phyloP scores from a whole-genome alignment of 2,888 invertebrate species.

The Troides oblongomaculatus region DNA sequence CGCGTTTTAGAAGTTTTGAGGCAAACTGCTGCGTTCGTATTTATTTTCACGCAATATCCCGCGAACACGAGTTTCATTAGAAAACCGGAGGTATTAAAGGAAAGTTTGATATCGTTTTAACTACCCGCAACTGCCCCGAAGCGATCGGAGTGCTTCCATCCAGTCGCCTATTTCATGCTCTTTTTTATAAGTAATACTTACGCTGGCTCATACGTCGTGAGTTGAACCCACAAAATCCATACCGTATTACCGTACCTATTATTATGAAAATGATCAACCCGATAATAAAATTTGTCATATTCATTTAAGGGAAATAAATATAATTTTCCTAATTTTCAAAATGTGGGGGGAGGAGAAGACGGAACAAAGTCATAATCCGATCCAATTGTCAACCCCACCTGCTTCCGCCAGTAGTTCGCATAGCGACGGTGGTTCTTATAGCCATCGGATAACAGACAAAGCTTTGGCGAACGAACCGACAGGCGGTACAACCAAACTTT shows the following conservation, averaged over 20 bases:
- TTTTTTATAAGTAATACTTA: slow-evolving; percentile 43
- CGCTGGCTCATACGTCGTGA: slow-evolving; percentile 29
- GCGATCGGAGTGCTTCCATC: slow-evolving; percentile 37
- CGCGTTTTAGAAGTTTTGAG: slow-evolving; percentile 65
- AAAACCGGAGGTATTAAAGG: slow-evolving; percentile 45
- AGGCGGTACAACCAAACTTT: too few species aligned
- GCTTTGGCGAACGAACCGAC: too few species aligned
- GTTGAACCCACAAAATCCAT: slow-evolving; percentile 5
- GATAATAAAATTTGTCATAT: slow-evolving; percentile 10
- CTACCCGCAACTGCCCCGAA: slow-evolving; percentile 40
- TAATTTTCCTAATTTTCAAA: too few species aligned
- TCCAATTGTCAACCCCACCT: too few species aligned
- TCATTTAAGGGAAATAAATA: background rate
- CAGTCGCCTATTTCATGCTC: slow-evolving; percentile 45
- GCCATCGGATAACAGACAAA: too few species aligned
- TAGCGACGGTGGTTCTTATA: too few species aligned
- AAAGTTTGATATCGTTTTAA: slow-evolving; percentile 56
- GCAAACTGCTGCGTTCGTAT: slow-evolving; percentile 57
- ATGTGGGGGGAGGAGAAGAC: too few species aligned
- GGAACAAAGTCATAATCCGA: too few species aligned
- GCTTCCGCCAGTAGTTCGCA: too few species aligned
- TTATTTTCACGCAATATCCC: slow-evolving; percentile 68
- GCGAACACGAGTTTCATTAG: slow-evolving; percentile 62
- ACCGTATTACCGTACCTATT: background rate
- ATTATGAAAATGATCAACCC: background rate